phyloP scores from a whole-genome alignment of 2,113 vertebrate genomes.

The Cyanoramphus novaezelandiae region DNA sequence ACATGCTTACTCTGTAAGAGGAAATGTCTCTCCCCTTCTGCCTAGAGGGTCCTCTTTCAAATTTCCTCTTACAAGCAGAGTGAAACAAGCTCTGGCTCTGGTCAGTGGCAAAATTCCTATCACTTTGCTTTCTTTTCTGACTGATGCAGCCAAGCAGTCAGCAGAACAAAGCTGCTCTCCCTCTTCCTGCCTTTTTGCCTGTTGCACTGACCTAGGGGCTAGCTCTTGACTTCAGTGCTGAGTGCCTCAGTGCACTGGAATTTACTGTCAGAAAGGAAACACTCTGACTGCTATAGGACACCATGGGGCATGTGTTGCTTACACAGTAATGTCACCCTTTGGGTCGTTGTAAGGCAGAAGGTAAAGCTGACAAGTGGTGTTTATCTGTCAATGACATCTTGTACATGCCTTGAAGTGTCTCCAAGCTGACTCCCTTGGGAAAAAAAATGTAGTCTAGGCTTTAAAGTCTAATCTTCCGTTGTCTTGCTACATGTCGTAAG shows the following conservation, averaged over 20 bases:
- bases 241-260: slow-evolving; percentile 14
- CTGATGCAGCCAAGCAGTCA: not conserved
- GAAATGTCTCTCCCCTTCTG: not conserved
- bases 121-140: not conserved
- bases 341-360: slow-evolving; percentile 59
- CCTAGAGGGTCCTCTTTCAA: not conserved
- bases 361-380: slow-evolving; percentile 59
- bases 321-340: slow-evolving; percentile 64
- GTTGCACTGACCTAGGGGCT: slow-evolving; percentile 16
- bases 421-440: slow-evolving; percentile 44
- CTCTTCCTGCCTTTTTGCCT: not conserved
- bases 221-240: slow-evolving; percentile 8
- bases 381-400: slow-evolving; percentile 66
- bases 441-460: not conserved
- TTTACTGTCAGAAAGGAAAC: slow-evolving; percentile 67
- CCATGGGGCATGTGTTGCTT: slow-evolving; percentile 64
- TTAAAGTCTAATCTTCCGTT: slow-evolving; percentile 48
- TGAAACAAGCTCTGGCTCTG: not conserved
- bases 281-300: slow-evolving; percentile 55
- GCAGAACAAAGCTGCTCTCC: not conserved
- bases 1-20: not conserved
- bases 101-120: not conserved
- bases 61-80: not conserved
- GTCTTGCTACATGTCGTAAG: slow-evolving; percentile 25
- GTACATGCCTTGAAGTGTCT: slow-evolving; percentile 53